Conservation (phyloP, 2,797 vertebrate species). For the Pantherophis vulpinus region DNA sequence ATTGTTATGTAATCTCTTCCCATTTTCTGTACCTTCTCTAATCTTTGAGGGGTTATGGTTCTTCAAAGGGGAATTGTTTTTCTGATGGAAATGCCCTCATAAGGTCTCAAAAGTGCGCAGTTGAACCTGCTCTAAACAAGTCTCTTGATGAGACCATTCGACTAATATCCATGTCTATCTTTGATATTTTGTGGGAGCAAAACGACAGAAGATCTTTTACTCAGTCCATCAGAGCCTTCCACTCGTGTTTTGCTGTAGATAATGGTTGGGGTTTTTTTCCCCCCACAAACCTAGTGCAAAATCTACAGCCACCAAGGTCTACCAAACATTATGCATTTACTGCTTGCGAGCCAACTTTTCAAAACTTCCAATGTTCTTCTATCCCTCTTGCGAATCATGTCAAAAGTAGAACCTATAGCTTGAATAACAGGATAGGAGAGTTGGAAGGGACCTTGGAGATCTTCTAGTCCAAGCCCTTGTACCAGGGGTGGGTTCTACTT, state of each 20-base stretch:
- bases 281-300: background rate
- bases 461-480: too few species aligned
- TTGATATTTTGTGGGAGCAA: slow-evolving; percentile 25
- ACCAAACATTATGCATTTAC: too few species aligned
- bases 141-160: background rate
- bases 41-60: too few species aligned
- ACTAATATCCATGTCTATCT: background rate
- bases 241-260: background rate
- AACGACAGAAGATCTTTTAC: background rate
- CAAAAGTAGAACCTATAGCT: too few species aligned
- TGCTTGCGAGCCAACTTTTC: too few species aligned
- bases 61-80: background rate
- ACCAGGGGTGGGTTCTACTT: too few species aligned
- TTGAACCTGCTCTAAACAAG: background rate
- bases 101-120: background rate
- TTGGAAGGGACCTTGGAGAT: too few species aligned
- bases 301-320: too few species aligned
- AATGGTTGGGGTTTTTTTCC: too few species aligned
- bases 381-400: too few species aligned
- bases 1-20: background rate
- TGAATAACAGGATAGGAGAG: too few species aligned
- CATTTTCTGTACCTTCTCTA: background rate
- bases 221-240: slow-evolving; percentile 9
- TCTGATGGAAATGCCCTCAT: background rate
- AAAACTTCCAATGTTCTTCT: too few species aligned